Evolutionary conservation across 2,113 vertebrate genomes (phyloP), one percentile per base, ranked within the genome.

Genomic region (Neofelis nebulosa): DNA sequence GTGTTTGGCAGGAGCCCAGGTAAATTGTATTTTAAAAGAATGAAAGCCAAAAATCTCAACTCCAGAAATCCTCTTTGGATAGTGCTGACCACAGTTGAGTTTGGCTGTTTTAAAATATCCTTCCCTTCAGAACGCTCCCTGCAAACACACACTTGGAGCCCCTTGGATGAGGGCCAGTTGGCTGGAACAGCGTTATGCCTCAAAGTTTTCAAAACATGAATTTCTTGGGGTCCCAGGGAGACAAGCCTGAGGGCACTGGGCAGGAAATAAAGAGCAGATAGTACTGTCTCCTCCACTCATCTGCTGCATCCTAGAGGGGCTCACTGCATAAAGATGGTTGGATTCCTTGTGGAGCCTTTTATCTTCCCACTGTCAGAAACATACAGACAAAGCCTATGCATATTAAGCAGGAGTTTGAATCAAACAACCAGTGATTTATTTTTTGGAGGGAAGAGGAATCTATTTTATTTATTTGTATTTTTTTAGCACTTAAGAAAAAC

Each of bases 371-470:
- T 94, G 84, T 71, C 50, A 45, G 88, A 91, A 96, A 80, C 41
- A 71, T 2, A 86, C 10, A 80, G 29, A 48, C 48, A 74, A 83
- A 92, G 36, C 23, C 76, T 45, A 19, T 95, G 84, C 93, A 69
- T 90, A 88, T 69, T 83, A 91, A 92, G 25, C 57, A 90, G 80
- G 9, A n/a, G 15, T 83, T 93, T 95, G 71, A 78, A 45, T 94
- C 76, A 96, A 95, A 81, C 12, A 79, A 83, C 23, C 27, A 68
- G 36, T 66, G 38, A 82, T 88, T 92, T 96, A 84, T 45, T 89
- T 91, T 93, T 95, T 73, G 63, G 80, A 79, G 63, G 15, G 50
- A 93, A 41, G 4, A 94, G 11, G 10, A 89, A 55, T 57, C n/a
- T 94, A 7, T 76, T 96, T 86, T 38, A 82, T 93, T 92, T 81